Conservation (phyloP, 2,888 invertebrate genomes). For the Hoplodrina blanda region DNA sequence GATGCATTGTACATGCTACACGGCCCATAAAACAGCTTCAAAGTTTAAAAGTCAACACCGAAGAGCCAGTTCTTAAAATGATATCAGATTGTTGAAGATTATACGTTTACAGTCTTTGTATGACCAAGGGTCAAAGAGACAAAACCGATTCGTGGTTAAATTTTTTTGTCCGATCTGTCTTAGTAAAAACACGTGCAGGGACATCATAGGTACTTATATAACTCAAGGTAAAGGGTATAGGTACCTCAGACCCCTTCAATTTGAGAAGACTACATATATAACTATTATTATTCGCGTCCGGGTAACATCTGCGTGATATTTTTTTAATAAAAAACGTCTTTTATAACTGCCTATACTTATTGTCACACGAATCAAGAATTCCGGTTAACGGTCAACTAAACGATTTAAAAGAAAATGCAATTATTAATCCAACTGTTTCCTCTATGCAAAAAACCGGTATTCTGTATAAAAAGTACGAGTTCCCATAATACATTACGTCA, state of each 20-base stretch:
- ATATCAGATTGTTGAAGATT: background rate
- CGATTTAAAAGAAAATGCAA: constrained; percentile 55
- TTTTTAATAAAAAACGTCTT: constrained; percentile 22
- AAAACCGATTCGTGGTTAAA: background rate
- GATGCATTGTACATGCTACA: too few species aligned
- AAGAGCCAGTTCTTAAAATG: background rate
- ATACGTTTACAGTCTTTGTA: background rate
- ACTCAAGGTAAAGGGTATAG: background rate
- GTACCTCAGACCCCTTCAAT: constrained; percentile 2
- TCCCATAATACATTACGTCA: constrained; percentile 37
- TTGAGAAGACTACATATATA: background rate
- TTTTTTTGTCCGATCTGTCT: background rate
- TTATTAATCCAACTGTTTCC: constrained; percentile 46
- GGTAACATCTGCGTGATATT: constrained; percentile 26
- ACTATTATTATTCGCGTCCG: constrained; percentile 24
- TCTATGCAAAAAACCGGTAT: constrained; percentile 46
- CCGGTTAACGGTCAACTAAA: constrained; percentile 46
- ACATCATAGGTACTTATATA: background rate
- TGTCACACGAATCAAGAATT: constrained; percentile 37
- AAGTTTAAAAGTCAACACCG: too few species aligned
- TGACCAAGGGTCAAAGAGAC: background rate
- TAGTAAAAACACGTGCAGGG: background rate
- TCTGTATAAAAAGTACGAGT: constrained; percentile 11
- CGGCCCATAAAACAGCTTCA: too few species aligned
- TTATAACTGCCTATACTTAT: constrained; percentile 20